These are phyloP conservation scores for Prunella fulvescens DNA, from an alignment of 2,113 vertebrate genomes.

Conservation along the genomic window DNA sequence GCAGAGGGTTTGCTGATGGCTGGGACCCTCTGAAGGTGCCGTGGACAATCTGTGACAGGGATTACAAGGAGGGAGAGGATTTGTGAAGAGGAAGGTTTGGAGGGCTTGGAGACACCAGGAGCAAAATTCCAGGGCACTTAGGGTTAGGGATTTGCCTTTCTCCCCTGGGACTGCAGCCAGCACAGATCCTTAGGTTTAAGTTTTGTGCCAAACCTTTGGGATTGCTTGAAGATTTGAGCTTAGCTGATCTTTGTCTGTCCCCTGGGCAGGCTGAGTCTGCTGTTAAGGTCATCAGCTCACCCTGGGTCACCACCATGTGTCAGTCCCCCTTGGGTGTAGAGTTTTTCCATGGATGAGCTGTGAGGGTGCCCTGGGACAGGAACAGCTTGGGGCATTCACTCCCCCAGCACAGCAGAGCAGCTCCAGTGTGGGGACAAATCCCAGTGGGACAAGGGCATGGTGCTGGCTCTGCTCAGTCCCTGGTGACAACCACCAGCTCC, in stretches of 20 bases:
- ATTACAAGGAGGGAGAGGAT: fast-evolving
- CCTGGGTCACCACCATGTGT: fast-evolving
- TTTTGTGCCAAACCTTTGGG: not conserved
- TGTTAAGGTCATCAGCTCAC: not conserved
- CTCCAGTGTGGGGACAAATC: fast-evolving
- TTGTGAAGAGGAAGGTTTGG: not conserved
- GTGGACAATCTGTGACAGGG: fast-evolving
- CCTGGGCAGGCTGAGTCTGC: not conserved
- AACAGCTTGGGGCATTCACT: not conserved
- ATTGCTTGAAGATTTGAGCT: not conserved
- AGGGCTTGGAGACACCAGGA: not conserved
- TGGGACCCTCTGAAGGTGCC: not conserved
- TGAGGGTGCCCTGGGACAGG: not conserved
- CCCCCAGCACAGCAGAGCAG: fast-evolving
- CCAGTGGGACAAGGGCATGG: fast-evolving
- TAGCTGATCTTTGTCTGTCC: not conserved
- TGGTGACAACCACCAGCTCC: not conserved
- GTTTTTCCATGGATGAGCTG: not conserved
- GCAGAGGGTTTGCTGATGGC: not conserved
- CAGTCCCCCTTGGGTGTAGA: fast-evolving
- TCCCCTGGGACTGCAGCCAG: not conserved
- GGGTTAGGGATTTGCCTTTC: not conserved
- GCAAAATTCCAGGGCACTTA: not conserved
- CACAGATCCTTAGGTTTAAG: fast-evolving
- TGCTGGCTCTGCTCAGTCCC: fast-evolving